Base-by-base conservation (phyloP, 2,797 vertebrate species). In the Neosalanx taihuensis region DNA sequence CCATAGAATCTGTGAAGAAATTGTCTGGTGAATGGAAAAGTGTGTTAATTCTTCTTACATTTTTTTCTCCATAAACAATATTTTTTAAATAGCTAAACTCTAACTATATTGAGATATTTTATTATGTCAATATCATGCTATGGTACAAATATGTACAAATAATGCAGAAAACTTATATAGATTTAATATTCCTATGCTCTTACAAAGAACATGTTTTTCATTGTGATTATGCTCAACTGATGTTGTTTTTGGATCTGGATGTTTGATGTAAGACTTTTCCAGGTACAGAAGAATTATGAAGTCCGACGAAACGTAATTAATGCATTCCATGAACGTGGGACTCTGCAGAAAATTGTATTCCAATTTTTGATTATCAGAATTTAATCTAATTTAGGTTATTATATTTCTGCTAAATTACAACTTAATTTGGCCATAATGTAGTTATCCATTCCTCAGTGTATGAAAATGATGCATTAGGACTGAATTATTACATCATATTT, bases 1-100 rank as follows among this genome's bases (percentile, higher is more conserved):
- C 84, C 84, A 72, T 76, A 63, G 78, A 85, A 82, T 72, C 77
- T 68, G 77, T 71, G 68, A 75, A 72, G 75, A 18, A 72, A 74
- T 72, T 65, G 72, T 77, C 70, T 81, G 74, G 66, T 74, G 53
- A 74, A 31, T 6, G n/a, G 69, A 66, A 71, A 67, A 10, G 17
- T 1, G 4, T 23, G 1, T 70, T 20, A 62, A 74, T 6, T 3
- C 10, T 46, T 10, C 41, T 46, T 73, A 7, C 17, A 10, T 18
- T 61, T 49, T 65, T 70, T 62, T 26, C 23, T 26, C 23, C 23
- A 29, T 23, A 18, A 29, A 13, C 23, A 20, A 1, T n/a, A 4
- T 31, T 66, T 20, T 20, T 46, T 6, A 30, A 37, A 67, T 26
- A 5, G 58, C 12, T 29, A 23, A n/a, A 4, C 3, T 60, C 18